Evolutionary conservation across 2,113 vertebrate genomes (phyloP).

Genomic region (Hemiprocne comata): DNA sequence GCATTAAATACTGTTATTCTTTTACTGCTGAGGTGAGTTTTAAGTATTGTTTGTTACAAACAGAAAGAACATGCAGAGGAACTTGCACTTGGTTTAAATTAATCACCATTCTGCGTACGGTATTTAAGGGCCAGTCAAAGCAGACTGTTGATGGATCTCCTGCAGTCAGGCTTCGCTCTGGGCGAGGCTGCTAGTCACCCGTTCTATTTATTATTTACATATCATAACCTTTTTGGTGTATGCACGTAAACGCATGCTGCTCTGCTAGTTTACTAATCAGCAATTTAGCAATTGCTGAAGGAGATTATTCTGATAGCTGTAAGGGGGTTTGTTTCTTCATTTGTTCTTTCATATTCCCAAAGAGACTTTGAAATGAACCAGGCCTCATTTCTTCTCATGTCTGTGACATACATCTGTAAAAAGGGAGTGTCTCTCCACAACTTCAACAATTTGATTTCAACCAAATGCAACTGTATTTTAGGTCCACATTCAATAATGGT

Average conservation of each 20-base stretch:
- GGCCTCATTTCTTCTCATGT: neutral
- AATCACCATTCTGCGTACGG: neutral
- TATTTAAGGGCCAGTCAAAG: neutral
- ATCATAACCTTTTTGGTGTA: neutral
- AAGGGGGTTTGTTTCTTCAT: neutral
- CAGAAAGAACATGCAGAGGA: neutral
- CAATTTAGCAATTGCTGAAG: neutral
- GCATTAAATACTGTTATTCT: neutral
- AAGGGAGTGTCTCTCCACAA: neutral
- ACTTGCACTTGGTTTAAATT: neutral
- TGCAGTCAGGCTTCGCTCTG: neutral
- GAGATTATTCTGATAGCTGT: neutral
- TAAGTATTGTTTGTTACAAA: neutral
- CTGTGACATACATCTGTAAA: neutral
- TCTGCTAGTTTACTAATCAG: neutral
- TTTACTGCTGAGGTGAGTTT: neutral
- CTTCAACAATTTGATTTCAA: neutral
- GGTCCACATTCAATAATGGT: neutral
- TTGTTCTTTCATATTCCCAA: neutral
- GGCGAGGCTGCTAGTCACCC: neutral
- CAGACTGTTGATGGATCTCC: neutral
- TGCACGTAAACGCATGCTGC: neutral
- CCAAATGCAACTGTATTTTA: neutral
- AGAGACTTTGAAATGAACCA: neutral
- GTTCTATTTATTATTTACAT: conserved; percentile 10